A percentile compares a stretch with the other conserved stretches of the same genome.
Conservation (phyloP, 2,888 invertebrate species). For the Epinotia brunnichana region DNA sequence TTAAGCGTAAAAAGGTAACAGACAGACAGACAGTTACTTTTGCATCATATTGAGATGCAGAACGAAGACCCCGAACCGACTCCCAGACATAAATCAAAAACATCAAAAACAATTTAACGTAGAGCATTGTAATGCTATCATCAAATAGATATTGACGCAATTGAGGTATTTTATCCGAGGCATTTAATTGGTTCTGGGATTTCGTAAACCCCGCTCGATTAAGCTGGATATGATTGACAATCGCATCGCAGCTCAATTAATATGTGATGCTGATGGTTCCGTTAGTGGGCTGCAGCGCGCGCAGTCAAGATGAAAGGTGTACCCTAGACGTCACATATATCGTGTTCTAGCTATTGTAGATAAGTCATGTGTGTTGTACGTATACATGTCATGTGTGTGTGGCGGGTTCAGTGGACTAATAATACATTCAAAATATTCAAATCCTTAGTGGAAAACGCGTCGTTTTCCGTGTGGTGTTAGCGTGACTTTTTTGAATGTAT, state of each 20-base stretch:
- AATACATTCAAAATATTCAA: not conserved
- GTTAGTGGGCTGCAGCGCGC: not conserved
- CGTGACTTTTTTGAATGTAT: not conserved
- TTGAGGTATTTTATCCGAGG: not conserved
- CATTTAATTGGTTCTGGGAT: not conserved
- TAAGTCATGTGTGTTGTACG: no score
- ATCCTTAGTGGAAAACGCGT: not conserved
- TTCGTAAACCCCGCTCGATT: not conserved
- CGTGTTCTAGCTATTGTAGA: not conserved
- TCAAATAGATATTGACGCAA: not conserved
- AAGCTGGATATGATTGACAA: not conserved
- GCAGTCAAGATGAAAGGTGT: not conserved
- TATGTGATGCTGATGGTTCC: slow-evolving; percentile 11
- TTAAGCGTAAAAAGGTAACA: no score
- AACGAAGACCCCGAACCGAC: not conserved
- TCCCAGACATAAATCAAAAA: not conserved
- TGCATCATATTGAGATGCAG: no score
- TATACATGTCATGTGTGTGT: not conserved
- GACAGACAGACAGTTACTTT: no score
- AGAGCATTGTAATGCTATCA: not conserved
- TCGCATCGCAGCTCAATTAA: slow-evolving; percentile 1
- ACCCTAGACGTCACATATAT: not conserved
- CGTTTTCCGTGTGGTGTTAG: not conserved
- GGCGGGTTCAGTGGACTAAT: not conserved
- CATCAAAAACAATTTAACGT: not conserved